Evolutionary conservation across 2,113 vertebrate species (phyloP).

Genomic region (western clawed frog (Xenopus tropicalis)): DNA sequence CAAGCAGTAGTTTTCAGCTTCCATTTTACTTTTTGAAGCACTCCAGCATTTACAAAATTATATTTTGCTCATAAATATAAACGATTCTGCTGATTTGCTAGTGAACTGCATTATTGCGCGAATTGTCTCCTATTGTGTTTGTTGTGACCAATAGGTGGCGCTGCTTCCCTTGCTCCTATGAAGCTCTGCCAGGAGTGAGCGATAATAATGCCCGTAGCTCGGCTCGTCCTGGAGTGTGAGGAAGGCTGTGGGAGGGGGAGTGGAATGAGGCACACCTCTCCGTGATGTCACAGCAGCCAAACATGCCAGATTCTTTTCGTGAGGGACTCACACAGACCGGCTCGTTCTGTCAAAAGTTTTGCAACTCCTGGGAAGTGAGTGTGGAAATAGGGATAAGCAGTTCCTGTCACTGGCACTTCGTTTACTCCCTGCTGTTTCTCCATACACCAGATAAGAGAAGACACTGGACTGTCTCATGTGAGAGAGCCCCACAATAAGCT

Average conservation of each 20-base stretch:
- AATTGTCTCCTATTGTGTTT: not conserved
- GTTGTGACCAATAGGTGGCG: slow-evolving; percentile 7
- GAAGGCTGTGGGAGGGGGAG: slow-evolving; percentile 28
- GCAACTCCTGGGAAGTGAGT: slow-evolving; percentile 16
- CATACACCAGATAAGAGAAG: too few species aligned
- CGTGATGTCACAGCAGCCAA: slow-evolving; percentile 27
- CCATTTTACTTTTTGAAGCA: too few species aligned
- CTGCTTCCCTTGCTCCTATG: not conserved
- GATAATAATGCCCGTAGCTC: not conserved
- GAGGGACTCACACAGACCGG: slow-evolving; percentile 15
- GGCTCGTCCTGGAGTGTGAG: not conserved
- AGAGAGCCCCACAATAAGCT: too few species aligned
- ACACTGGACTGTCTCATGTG: too few species aligned
- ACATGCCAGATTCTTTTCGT: slow-evolving; percentile 29
- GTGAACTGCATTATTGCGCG: not conserved
- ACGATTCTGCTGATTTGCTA: not conserved
- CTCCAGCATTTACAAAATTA: too few species aligned
- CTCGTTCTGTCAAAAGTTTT: slow-evolving; percentile 41
- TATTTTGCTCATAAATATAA: too few species aligned
- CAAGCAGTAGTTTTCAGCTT: too few species aligned
- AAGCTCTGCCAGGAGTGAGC: too few species aligned
- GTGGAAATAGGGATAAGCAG: not conserved
- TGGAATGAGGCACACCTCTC: slow-evolving; percentile 40
- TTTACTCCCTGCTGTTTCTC: not conserved
- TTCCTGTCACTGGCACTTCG: not conserved